These are phyloP conservation scores for Thalassaphorura encarpata DNA, from an alignment of 1,140 invertebrate species.

Conservation along the genomic window DNA sequence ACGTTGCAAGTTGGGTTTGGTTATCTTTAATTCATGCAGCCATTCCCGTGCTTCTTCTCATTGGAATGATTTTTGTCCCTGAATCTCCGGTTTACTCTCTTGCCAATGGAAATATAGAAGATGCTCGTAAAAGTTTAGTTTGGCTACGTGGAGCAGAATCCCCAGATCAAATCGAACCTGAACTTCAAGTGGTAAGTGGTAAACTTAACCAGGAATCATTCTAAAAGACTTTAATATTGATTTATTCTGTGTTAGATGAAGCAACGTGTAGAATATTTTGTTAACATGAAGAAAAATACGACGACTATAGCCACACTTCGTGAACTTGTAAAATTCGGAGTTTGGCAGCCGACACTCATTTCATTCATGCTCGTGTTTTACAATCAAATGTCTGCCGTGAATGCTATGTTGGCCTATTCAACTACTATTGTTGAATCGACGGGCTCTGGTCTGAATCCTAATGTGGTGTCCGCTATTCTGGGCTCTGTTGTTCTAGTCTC, in stretches of 20 bases:
- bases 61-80: constrained; percentile 60
- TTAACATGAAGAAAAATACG: neutral
- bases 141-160: constrained; percentile 49
- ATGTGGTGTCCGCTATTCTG: constrained; percentile 52
- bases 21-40: constrained; percentile 37
- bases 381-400: constrained; percentile 57
- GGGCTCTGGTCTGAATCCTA: constrained; percentile 47
- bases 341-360: constrained; percentile 54
- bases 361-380: constrained; percentile 68
- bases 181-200: constrained; percentile 31
- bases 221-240: too few relatives aligned
- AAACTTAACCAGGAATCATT: too few relatives aligned
- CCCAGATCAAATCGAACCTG: constrained; percentile 35
- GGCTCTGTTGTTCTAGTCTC: constrained; percentile 45
- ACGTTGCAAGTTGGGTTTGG: constrained; percentile 41
- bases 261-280: constrained; percentile 27
- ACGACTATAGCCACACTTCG: constrained; percentile 23
- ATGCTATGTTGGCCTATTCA: constrained; percentile 75
- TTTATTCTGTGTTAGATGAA: too few relatives aligned
- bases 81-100: constrained; percentile 25
- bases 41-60: constrained; percentile 44
- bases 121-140: constrained; percentile 51
- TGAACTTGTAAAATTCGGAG: neutral
- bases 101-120: constrained; percentile 46
- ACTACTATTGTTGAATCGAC: constrained; percentile 55